Evolutionary conservation across 2,113 vertebrate species (phyloP), one percentile per base, ranked within the genome.

Genomic region (Sminthopsis crassicaudata): DNA sequence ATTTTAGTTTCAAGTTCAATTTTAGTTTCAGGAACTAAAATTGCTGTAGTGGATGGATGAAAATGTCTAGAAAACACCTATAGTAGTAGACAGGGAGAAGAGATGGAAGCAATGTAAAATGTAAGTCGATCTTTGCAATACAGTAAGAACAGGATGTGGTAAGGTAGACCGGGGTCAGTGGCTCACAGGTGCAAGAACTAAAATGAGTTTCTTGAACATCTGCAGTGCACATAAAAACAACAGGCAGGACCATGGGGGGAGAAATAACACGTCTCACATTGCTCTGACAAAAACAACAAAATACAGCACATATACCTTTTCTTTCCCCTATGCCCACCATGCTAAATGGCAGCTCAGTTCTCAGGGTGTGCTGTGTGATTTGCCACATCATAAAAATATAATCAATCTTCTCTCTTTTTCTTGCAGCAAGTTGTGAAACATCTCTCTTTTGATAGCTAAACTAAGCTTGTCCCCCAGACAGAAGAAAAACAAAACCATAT

Each of bases 141-240:
- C 90, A 95, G 94, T 91, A 94, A 96, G 97, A 96, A 94, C 30
- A 91, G 96, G 97, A 96, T 92, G 95, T 93, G 94, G 93, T 93
- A 96, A 97, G 94, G 97, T 94, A 96, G 96, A 95, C 96, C 94
- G 91, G 93, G 97, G 98, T 98, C 97, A 97, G 93, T 60, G 90
- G 95, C 94, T 93, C 97, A 92, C 96, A 97, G 97, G 98, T 98
- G 98, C 96, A 96, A 96, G 94, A 10, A 6, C 54, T 97, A 94
- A 96, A 97, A 97, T 97, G 92, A 54, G 90, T 97, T 98, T 98
- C 98, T 98, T 98, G 98, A 98, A 98, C 97, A 98, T 98, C 97
- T 98, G 98, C 96, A 93, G 96, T 92, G 94, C 97, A 96, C 94
- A 96, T 91, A 96, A 97, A 98, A 98, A 89, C 90, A 96, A 92